These are phyloP conservation scores for Lasius platythorax DNA, from an alignment of 2,888 invertebrate species.

Conservation along the genomic window DNA sequence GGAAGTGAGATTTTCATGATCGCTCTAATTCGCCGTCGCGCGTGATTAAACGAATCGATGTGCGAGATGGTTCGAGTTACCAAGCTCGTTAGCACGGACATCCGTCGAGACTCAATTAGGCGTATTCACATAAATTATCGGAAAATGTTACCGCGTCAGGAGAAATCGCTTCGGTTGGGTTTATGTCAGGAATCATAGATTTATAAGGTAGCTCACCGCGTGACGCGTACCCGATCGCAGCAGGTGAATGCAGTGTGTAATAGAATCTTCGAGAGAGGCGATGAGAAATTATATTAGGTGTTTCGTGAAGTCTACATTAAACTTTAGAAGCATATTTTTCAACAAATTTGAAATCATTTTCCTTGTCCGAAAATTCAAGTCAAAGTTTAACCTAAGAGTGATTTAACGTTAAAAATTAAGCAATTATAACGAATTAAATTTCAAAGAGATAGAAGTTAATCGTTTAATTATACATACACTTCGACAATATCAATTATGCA, in stretches of 20 bases:
- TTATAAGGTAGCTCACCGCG: conserved; percentile 48
- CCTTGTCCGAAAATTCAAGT: neutral
- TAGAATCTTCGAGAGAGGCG: conserved; percentile 26
- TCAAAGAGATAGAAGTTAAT: neutral
- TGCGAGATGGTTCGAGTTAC: conserved; percentile 40
- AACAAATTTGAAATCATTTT: neutral
- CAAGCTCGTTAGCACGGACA: conserved; percentile 47
- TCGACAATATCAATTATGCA: neutral
- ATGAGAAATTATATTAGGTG: conserved; percentile 33
- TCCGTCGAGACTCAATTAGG: conserved; percentile 57
- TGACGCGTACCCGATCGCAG: conserved; percentile 37
- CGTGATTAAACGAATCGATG: conserved; percentile 56
- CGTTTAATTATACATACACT: conserved; percentile 3
- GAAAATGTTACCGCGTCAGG: conserved; percentile 55
- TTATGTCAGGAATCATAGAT: conserved; percentile 39
- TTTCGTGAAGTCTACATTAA: conserved; percentile 9
- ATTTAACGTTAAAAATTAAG: neutral
- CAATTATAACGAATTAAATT: neutral
- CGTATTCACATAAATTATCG: conserved; percentile 55
- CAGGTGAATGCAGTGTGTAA: conserved; percentile 39
- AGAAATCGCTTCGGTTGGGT: conserved; percentile 60
- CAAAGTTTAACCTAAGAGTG: neutral
- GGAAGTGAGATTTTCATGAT: conserved; percentile 12
- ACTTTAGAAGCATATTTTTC: neutral
- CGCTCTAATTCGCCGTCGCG: conserved; percentile 8